phyloP scores from a whole-genome alignment of 2,113 vertebrate species.

The Cairina moschata region DNA sequence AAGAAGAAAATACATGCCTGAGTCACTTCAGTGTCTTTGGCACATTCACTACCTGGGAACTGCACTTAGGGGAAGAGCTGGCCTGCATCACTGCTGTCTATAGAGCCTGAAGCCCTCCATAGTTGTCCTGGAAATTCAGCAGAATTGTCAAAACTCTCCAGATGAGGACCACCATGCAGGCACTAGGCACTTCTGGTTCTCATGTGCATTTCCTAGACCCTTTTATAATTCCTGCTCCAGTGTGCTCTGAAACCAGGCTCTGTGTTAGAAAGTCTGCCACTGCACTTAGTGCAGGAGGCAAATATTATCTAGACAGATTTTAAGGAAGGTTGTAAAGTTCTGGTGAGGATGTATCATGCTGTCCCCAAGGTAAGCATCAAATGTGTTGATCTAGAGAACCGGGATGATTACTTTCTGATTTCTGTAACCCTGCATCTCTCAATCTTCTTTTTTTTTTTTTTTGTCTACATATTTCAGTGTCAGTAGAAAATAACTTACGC shows the following conservation, averaged over 20 bases:
- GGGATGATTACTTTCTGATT: not conserved
- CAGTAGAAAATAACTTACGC: not conserved
- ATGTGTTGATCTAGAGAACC: not conserved
- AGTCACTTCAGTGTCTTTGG: not conserved
- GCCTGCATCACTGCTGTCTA: not conserved
- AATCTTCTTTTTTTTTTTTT: not conserved
- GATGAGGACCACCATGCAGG: not conserved
- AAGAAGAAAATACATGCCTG: not conserved
- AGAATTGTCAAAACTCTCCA: not conserved
- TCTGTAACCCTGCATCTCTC: not conserved
- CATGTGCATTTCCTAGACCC: not conserved
- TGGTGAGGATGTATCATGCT: not conserved
- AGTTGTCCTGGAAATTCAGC: not conserved
- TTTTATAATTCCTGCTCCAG: not conserved
- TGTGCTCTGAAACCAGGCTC: not conserved
- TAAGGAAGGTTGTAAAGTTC: not conserved
- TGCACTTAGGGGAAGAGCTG: not conserved
- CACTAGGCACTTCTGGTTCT: not conserved
- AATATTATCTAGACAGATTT: not conserved
- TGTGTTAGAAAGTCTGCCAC: fast-evolving
- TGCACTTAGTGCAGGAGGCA: not conserved
- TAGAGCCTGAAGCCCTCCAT: not conserved
- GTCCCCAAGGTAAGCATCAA: not conserved
- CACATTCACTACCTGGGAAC: not conserved
- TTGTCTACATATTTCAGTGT: not conserved